Base-by-base conservation (phyloP, 2,888 invertebrate genomes). In the Pseudoips prasinana region DNA sequence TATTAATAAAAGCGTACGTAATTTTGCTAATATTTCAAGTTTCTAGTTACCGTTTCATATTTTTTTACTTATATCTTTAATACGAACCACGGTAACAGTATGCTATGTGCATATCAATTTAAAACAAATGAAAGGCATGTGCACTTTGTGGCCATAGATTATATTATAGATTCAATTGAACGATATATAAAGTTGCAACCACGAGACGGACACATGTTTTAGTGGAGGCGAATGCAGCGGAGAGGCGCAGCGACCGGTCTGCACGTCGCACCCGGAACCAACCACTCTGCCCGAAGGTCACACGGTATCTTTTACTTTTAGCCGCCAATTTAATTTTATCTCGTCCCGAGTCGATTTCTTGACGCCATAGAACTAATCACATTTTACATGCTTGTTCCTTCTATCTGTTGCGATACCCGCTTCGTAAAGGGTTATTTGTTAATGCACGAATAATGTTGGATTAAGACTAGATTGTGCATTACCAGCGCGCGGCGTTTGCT, bases 261-360 rank as follows among this genome's bases (percentile, higher is more conserved):
- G 27, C 63, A 53, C 43, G 58, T 19, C 39, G 54, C 67, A 86
- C 84, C 83, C 85, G 86, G 85, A 86, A 85, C 76, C 65, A 62
- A 64, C 65, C 64, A 64, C 71, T 66, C 57, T 55, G 66, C 59
- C 53, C 62, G 85, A 86, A 86, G 87, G 87, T 75, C 80, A 65
- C 64, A 49, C 51, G 44, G 71, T 77, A 75, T 81, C 70, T 77
- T 58, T 80, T 75, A 76, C 74, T 77, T 76, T 70, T 73, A 75
- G 61, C 53, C 48, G 63, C 54, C 60, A 61, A 59, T 55, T 48
- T 49, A 47, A 55, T 43, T 58, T 61, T 47, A 56, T 57, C 50
- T 55, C 37, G 54, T 42, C 39, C 31, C 22, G 30, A 46, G 48
- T 37, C 37, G 37, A 45, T 55, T 48, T 42, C 40, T 46, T 46